Conservation (phyloP, 92 coral and sea anemone species). For the Metridium senile region DNA sequence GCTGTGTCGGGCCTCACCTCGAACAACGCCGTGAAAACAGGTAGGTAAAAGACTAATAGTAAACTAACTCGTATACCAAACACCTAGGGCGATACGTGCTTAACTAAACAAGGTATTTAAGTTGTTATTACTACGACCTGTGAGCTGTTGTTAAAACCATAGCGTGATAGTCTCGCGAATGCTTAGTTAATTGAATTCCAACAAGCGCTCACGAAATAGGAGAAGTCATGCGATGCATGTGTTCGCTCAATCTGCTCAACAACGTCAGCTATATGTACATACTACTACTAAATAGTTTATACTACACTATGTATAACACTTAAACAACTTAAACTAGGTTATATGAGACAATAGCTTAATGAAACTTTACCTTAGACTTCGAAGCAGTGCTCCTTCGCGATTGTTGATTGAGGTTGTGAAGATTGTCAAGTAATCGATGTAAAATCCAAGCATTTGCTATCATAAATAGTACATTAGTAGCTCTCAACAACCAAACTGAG, state of each 20-base stretch:
- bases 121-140: not conserved
- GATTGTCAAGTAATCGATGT: conserved; percentile 54
- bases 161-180: too few relatives aligned
- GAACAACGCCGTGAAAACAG: not conserved
- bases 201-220: not conserved
- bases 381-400: not conserved
- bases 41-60: not conserved
- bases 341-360: not conserved
- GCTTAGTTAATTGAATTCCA: not conserved
- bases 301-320: not conserved
- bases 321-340: not conserved
- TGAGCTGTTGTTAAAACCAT: too few relatives aligned
- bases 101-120: too few relatives aligned
- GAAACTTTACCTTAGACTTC: not conserved
- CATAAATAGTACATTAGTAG: conserved; percentile 70
- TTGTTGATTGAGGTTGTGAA: conserved; percentile 28
- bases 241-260: not conserved
- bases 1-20: not conserved
- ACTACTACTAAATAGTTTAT: not conserved
- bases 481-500: conserved; percentile 75
- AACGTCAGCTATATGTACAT: not conserved
- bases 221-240: too few relatives aligned
- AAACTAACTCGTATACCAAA: not conserved
- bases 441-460: conserved; percentile 81
- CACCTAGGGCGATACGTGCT: not conserved